Base-by-base conservation (phyloP, 37 sponge, comb jelly and placozoan species). In the Beroe ovata region DNA sequence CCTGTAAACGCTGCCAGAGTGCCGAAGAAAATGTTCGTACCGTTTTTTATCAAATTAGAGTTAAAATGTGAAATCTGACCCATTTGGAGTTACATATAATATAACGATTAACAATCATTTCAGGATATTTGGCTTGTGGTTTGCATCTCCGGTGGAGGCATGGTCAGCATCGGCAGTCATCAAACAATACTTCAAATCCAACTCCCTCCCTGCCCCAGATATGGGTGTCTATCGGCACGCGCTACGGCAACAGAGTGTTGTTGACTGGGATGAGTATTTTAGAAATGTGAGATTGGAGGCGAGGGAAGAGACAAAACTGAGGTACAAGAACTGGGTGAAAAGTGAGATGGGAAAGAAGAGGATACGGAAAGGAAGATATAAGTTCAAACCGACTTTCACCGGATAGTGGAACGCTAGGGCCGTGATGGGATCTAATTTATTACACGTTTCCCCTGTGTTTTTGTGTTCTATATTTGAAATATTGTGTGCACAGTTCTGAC, bases 121-220 rank as follows among this genome's bases (percentile, higher is more conserved):
- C 54, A 77, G 84, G 84, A 23, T 77, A 77, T 77, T 42, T 77
- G 42, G 84, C 4, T 19, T 77, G 47, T 77, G 84, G 84, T 77
- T 36, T 35, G 8, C 39, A 20, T 32, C 39, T 77, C 84, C 84
- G 6, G 22, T 77, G 84, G 84, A 77, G 47, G 84, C 84, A 4
- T 77, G 84, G 84, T 19, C 42, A 23, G 84, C 84, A 25, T 28
- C 39, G 54, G 6, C 47, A 23, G 21, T 54, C n/a, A 42, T 77
- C n/a, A 77, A 77, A 20, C 39, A 16, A 8, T 41, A 77, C 54
- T 42, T 77, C 84, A 42, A 16, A 42, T 39, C 42, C 0, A 39
- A 77, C 84, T 77, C 36, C 47, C 42, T 77, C 2, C 42, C 54
- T 11, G 47, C 19, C 39, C 54, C 84, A 3, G 25, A 42, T 14